These are phyloP conservation scores for Eutrigla gurnardus DNA, from an alignment of 2,797 vertebrate genomes.

Conservation along the genomic window DNA sequence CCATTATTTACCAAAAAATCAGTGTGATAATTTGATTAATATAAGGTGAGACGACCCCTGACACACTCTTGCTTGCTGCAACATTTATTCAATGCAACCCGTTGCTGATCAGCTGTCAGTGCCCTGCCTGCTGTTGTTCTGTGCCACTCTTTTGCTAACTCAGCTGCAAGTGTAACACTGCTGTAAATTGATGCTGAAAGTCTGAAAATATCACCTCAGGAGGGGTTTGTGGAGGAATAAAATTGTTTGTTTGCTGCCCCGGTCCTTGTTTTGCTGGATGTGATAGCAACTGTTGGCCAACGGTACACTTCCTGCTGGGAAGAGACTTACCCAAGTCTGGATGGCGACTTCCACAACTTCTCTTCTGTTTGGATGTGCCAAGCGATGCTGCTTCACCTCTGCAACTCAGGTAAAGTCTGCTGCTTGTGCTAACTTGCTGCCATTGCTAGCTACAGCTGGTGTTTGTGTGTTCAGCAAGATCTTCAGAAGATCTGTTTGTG, in stretches of 20 bases:
- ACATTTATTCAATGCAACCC: slow-evolving; percentile 1
- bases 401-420: not conserved
- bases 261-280: not conserved
- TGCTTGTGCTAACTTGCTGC: slow-evolving; percentile 1
- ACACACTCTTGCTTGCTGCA: not conserved
- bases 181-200: slow-evolving; percentile 3
- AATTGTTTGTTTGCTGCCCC: not conserved
- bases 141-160: slow-evolving; percentile 1
- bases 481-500: not conserved
- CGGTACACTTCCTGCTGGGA: not conserved
- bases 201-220: slow-evolving; percentile 3
- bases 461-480: slow-evolving; percentile 8
- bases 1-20: not conserved
- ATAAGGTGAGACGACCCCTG: not conserved
- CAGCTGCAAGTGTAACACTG: not conserved
- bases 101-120: not conserved
- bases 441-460: not conserved
- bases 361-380: not conserved
- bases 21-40: not conserved
- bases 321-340: not conserved
- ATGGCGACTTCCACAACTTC: not conserved
- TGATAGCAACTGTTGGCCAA: slow-evolving; percentile 6
- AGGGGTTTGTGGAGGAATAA: slow-evolving; percentile 8
- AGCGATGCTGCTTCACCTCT: not conserved
- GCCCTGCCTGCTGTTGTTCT: not conserved